phyloP scores from a whole-genome alignment of 2,113 vertebrate genomes.

The Nycticryphes semicollaris region DNA sequence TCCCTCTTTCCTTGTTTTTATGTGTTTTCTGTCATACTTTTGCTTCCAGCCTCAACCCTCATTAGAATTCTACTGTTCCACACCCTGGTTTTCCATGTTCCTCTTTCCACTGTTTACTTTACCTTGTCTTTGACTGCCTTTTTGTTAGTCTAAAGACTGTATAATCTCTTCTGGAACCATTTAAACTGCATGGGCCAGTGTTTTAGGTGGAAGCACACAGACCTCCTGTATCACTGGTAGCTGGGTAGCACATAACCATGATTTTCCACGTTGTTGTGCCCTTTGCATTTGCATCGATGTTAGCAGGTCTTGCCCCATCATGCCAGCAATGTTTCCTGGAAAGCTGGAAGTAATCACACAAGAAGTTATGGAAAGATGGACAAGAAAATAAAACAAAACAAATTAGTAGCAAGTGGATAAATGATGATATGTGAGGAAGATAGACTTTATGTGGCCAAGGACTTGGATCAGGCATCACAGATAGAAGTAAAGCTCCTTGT shows the following conservation, averaged over 20 bases:
- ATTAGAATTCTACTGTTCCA: background rate
- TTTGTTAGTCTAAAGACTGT: background rate
- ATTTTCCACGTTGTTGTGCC: background rate
- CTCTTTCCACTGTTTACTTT: conserved; percentile 28
- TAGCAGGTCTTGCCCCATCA: background rate
- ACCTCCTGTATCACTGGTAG: background rate
- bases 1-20: background rate
- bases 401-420: background rate
- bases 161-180: background rate
- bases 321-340: background rate
- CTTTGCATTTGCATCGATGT: background rate
- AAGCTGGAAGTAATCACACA: background rate
- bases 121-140: background rate
- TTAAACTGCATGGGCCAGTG: background rate
- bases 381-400: background rate
- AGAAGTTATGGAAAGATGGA: background rate
- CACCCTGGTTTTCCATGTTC: background rate
- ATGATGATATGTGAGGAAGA: background rate
- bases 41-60: background rate
- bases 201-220: background rate
- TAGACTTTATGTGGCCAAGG: background rate
- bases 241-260: background rate
- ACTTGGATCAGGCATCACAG: background rate
- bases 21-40: conserved; percentile 11
- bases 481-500: background rate